A percentile compares a stretch with the other conserved stretches of the same genome.
phyloP scores from a whole-genome alignment of 1,140 invertebrate species.

The Arion vulgaris region DNA sequence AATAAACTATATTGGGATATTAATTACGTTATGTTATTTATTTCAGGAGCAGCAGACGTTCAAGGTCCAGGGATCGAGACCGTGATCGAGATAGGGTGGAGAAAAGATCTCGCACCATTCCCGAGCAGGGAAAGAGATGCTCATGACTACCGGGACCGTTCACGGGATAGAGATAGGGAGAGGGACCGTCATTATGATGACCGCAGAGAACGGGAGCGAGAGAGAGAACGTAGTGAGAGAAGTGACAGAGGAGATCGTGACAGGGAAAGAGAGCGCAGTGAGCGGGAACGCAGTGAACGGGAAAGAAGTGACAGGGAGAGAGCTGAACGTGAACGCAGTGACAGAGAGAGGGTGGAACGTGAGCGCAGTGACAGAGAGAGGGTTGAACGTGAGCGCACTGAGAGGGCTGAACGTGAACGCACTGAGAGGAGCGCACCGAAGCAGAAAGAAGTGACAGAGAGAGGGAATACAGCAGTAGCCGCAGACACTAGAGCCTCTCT shows the following conservation, averaged over 20 bases:
- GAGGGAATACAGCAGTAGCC: conserved; percentile 50
- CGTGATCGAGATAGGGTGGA: conserved; percentile 75
- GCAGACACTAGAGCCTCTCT: conserved; percentile 8
- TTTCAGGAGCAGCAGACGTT: conserved; percentile 71
- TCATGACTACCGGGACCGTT: conserved; percentile 72
- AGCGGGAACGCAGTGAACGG: conserved; percentile 58
- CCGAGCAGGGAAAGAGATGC: conserved; percentile 59
- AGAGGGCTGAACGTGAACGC: not conserved
- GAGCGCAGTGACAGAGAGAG: conserved; percentile 55
- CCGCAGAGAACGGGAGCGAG: conserved; percentile 79
- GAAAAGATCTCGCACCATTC: conserved; percentile 73
- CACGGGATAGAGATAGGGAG: conserved; percentile 64
- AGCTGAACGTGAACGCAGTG: conserved; percentile 58
- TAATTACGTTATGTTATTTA: too few species aligned
- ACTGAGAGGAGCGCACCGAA: conserved; percentile 20
- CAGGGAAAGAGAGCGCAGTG: conserved; percentile 63
- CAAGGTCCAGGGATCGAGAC: conserved; percentile 81
- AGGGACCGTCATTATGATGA: conserved; percentile 67
- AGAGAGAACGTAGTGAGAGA: conserved; percentile 74
- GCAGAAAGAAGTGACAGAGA: conserved; percentile 8
- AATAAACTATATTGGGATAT: too few species aligned
- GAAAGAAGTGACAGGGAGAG: conserved; percentile 55
- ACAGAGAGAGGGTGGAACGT: conserved; percentile 66
- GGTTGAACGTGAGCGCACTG: conserved; percentile 48
- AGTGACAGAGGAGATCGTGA: conserved; percentile 69